These are phyloP conservation scores for Salticus scenicus DNA, from an alignment of 2,888 invertebrate species.

Conservation along the genomic window DNA sequence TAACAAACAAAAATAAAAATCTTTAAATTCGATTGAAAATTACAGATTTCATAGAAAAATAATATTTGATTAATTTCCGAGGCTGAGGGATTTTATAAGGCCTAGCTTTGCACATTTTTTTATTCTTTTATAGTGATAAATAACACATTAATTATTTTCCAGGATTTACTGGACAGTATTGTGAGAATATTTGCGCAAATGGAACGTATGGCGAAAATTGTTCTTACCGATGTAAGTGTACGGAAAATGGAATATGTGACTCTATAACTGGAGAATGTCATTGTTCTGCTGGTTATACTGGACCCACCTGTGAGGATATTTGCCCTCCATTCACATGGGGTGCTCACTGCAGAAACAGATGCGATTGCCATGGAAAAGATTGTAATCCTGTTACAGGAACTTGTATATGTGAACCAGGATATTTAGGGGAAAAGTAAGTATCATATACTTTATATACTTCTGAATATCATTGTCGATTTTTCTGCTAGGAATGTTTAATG, in stretches of 20 bases:
- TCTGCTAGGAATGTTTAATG: neutral
- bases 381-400: constrained; percentile 70
- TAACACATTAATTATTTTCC: no score
- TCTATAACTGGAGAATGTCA: constrained; percentile 19
- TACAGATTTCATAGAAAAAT: no score
- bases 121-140: no score
- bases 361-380: constrained; percentile 41
- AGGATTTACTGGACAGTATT: constrained; percentile 42
- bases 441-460: neutral
- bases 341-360: constrained; percentile 45
- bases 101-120: no score
- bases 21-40: no score
- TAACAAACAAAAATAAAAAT: no score
- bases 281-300: constrained; percentile 50
- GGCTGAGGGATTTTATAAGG: no score
- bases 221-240: constrained; percentile 10
- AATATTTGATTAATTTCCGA: no score
- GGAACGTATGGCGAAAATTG: constrained; percentile 43
- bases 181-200: constrained; percentile 30
- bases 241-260: constrained; percentile 26
- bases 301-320: constrained; percentile 80
- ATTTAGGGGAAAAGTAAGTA: constrained; percentile 70
- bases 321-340: constrained; percentile 57
- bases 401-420: constrained; percentile 72
- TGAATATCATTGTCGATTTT: neutral